Conservation (phyloP, 2,113 vertebrate species). For the Pedetes capensis region DNA sequence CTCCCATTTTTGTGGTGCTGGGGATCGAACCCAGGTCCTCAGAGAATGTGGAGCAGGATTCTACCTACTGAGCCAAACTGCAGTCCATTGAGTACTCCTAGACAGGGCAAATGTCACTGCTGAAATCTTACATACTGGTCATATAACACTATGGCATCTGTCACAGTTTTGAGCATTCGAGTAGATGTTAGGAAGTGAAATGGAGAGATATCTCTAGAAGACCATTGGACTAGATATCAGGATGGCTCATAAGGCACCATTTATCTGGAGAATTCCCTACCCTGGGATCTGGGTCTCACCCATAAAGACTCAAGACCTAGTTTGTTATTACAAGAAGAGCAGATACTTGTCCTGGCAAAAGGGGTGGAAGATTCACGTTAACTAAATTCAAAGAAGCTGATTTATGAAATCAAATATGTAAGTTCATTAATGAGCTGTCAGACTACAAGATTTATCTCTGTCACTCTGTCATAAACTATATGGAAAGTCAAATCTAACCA, state of each 20-base stretch:
- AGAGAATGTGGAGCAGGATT: too few species aligned
- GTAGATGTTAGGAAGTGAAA: background rate
- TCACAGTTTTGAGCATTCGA: background rate
- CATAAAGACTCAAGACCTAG: background rate
- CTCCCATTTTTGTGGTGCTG: too few species aligned
- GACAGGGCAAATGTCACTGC: background rate
- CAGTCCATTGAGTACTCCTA: background rate
- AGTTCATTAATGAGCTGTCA: background rate
- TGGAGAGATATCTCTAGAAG: background rate
- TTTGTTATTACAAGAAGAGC: background rate
- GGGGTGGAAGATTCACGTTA: background rate
- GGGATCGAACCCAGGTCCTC: too few species aligned
- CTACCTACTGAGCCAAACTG: too few species aligned
- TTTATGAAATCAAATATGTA: background rate
- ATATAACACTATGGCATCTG: background rate
- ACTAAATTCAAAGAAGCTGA: background rate
- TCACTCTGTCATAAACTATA: background rate
- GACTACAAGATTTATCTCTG: background rate
- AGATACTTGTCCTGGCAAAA: background rate
- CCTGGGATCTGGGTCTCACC: background rate
- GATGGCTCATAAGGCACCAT: background rate
- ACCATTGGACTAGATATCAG: background rate
- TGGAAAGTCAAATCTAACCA: background rate
- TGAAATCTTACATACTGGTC: background rate
- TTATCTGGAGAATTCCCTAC: background rate